Evolutionary conservation across 2,113 vertebrate genomes (phyloP), one percentile per base, ranked within the genome.

Genomic region (Camelus bactrianus): DNA sequence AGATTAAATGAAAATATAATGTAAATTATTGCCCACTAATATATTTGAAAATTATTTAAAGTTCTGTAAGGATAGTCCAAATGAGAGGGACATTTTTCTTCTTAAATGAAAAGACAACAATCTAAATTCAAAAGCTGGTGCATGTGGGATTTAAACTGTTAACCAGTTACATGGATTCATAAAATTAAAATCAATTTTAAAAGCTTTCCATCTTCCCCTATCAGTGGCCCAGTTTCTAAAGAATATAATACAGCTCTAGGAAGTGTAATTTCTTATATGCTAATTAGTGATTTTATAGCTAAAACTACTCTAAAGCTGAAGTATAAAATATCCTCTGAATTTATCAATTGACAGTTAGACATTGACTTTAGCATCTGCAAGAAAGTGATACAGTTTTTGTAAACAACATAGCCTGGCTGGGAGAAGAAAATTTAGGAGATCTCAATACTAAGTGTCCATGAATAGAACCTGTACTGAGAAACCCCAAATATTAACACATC

Each of bases 131-230:
- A 95, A 94, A 77, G 38, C 6, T 95, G 12, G 28, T 79, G 13
- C 16, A 65, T 75, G 12, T 77, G 42, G 16, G 5, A 54, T 80
- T 94, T 90, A 80, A 88, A 19, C 16, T 70, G 16, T 73, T 94
- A 82, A 52, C 14, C 13, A 90, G 28, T 77, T 92, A 94, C 3
- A 77, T 38, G 24, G 24, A 90, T 90, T 94, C 42, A 91, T 83
- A 90, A 91, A 93, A 87, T 48, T 87, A 60, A 93, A 91, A 79
- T 76, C 30, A 83, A 5, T 30, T 75, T 54, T 56, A 56, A 87
- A 91, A 32, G 6, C 67, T 81, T 95, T 87, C 32, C 16, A 91
- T 73, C 19, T 89, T 87, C 3, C 52, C 15, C 79, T 85, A 35
- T n/a, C 11, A 94, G 70, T 35, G 12, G 22, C 17, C 73, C 20